phyloP scores from a whole-genome alignment of 2,113 vertebrate species.

The Colistium nudipinnis region DNA sequence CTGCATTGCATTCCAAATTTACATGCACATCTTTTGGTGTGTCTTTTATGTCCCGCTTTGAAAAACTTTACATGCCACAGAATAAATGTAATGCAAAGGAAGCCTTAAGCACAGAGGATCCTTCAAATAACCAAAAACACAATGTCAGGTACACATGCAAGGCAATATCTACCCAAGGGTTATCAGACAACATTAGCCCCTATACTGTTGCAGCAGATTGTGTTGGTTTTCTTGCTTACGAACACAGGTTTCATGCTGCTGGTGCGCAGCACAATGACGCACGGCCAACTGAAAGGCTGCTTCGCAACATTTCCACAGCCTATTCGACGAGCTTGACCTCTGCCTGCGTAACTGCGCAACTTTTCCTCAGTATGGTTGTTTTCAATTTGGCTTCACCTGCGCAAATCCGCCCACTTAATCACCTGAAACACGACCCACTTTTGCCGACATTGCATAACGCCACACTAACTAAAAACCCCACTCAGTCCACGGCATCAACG shows the following conservation, averaged over 20 bases:
- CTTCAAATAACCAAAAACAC: background rate
- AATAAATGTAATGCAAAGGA: background rate
- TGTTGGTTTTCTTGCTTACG: background rate
- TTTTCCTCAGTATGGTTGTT: background rate
- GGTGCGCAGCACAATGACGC: background rate
- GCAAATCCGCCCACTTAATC: background rate
- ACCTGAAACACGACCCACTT: background rate
- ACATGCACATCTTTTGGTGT: constrained; percentile 11
- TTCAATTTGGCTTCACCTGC: background rate
- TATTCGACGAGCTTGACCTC: background rate
- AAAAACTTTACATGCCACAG: background rate
- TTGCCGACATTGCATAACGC: background rate
- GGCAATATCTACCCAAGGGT: background rate
- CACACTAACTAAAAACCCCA: background rate
- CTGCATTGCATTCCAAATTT: constrained; percentile 12
- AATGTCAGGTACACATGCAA: background rate
- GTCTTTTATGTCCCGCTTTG: background rate
- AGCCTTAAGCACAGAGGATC: background rate
- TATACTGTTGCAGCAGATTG: background rate
- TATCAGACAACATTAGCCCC: background rate
- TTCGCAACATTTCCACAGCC: background rate
- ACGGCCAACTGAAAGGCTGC: background rate
- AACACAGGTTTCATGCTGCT: background rate
- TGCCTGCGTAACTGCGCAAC: background rate
- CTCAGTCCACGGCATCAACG: background rate